Evolutionary conservation across 1,140 invertebrate species (phyloP).

Genomic region (Apis florea): DNA sequence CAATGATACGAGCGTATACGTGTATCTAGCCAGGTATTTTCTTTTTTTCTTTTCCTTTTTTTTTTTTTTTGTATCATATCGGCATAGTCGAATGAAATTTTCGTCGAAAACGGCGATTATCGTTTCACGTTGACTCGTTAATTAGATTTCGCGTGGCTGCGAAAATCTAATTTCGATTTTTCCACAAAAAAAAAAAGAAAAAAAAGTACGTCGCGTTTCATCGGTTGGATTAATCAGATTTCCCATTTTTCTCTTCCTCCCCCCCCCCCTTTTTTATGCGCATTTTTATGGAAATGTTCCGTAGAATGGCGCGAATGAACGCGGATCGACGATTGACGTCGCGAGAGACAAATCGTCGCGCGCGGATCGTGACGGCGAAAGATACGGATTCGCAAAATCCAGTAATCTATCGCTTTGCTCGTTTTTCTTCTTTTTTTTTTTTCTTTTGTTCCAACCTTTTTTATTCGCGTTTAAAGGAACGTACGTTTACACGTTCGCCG

Average conservation of each 20-base stretch:
- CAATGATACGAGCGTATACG: background rate
- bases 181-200: conserved; percentile 9
- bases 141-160: conserved; percentile 34
- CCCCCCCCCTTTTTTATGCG: no score
- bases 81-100: background rate
- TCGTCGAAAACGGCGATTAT: conserved; percentile 17
- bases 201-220: conserved; percentile 1
- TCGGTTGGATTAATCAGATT: background rate
- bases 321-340: conserved; percentile 20
- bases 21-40: background rate
- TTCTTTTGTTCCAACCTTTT: background rate
- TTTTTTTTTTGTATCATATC: no score
- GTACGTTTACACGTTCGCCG: no score
- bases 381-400: conserved; percentile 37
- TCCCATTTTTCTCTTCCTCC: no score
- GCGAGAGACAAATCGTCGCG: conserved; percentile 37
- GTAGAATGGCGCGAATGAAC: background rate
- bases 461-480: conserved; percentile 5
- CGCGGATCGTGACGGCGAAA: conserved; percentile 12
- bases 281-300: background rate
- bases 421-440: no score
- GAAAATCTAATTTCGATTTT: conserved; percentile 43
- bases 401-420: conserved; percentile 1
- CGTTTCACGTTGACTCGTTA: conserved; percentile 9
- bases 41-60: background rate